Evolutionary conservation across 2,797 vertebrate species (phyloP).

Genomic region (Epinephelus coioides): DNA sequence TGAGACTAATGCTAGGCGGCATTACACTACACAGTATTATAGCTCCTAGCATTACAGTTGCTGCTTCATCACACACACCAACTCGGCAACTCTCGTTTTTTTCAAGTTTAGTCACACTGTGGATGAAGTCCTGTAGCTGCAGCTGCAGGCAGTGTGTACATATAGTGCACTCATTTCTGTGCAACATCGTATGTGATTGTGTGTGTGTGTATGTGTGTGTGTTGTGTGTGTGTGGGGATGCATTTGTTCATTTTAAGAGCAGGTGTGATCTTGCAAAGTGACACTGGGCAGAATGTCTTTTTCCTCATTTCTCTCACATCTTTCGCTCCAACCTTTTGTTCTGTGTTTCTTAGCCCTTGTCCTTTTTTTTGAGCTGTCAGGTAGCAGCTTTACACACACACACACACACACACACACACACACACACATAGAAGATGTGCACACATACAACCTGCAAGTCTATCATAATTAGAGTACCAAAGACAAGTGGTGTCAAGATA

Average conservation of each 20-base stretch:
- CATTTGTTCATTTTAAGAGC: constrained; percentile 19
- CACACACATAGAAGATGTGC: not conserved
- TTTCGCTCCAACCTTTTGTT: constrained; percentile 33
- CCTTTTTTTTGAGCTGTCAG: constrained; percentile 38
- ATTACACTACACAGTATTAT: not conserved
- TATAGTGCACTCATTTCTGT: not conserved
- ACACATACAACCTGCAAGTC: constrained; percentile 38
- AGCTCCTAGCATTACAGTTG: constrained; percentile 17
- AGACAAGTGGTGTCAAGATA: constrained; percentile 67
- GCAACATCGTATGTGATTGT: not conserved
- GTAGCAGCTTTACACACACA: not conserved
- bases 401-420: constrained; percentile 5
- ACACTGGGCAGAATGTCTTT: constrained; percentile 13
- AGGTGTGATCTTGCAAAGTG: constrained; percentile 38
- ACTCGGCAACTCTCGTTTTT: constrained; percentile 3
- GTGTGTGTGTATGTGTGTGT: not conserved
- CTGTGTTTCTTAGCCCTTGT: not conserved
- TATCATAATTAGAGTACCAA: constrained; percentile 61
- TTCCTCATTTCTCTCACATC: constrained; percentile 30
- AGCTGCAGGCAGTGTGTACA: constrained; percentile 30
- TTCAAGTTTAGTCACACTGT: constrained; percentile 24
- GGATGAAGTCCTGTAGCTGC: constrained; percentile 39
- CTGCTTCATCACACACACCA: constrained; percentile 27
- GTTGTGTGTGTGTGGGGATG: not conserved
- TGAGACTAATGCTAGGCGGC: not conserved